Evolutionary conservation across 2,888 invertebrate genomes (phyloP), one percentile per base, ranked within the genome.

Genomic region (Acrobeloides nanus): DNA sequence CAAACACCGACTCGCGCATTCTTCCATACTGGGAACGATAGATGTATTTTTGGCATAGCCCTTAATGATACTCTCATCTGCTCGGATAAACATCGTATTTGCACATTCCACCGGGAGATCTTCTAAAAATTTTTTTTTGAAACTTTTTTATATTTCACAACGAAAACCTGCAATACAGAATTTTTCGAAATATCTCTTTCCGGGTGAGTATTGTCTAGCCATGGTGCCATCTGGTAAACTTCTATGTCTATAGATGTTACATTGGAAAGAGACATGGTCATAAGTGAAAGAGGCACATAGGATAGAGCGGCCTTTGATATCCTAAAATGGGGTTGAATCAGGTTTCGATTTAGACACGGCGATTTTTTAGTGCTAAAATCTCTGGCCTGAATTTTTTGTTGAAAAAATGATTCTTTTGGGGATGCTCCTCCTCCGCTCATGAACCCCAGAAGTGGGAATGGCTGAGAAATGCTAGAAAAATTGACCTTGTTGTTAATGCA

Each of bases 111-210:
- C 34, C 1, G 66, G 57, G 7, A 61, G 17, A 8, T 44, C 50
- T n/a, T 64, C 69, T 66, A 43, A 37, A 62, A 35, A 31, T 6
- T 5, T 24, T 43, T 43, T n/a, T n/a, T 31, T 17, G 3, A 31
- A 31, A 31, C 17, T 31, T 31, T 15, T 31, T 1, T 2, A 17
- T 15, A 8, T 17, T 15, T n/a, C 15, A 5, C 2, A 37, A 12
- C 33, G 31, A 53, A 53, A 5, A 68, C 69, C 55, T 20, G 61
- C 44, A 6, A 72, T 53, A 44, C 72, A 72, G 38, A 65, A 62
- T 48, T 72, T 72, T 49, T 72, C 72, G 48, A 67, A 69, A 44
- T 60, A 67, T 18, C 66, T 52, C 43, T 63, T 61, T 38, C 64
- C 64, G 5, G 48, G 24, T 10, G 33, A 46, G 27, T 51, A 34